Evolutionary conservation across 2,888 invertebrate genomes (phyloP), one percentile per base, ranked within the genome.

Genomic region (Drosophila emarginata): DNA sequence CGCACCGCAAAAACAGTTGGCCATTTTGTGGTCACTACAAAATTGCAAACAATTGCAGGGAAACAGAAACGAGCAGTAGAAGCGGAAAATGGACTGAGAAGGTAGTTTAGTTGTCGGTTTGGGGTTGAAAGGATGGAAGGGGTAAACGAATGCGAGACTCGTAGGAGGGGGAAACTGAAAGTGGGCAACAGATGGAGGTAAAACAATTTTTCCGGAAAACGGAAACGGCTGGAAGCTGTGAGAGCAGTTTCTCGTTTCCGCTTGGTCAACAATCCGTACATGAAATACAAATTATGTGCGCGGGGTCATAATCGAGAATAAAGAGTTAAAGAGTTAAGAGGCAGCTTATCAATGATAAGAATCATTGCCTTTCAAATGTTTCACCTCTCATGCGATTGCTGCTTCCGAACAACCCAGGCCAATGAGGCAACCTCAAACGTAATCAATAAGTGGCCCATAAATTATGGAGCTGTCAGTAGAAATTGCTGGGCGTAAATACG

Each of bases 361-460:
- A 53, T 54, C 54, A 36, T 53, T 53, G 26, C 28, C 28, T 52
- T 23, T 54, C 32, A 54, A 54, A 54, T 14, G 18, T 21, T 45
- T 45, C 45, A 45, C 45, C 18, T 45, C 14, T 45, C 58, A 21
- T 26, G 14, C 40, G 18, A 51, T 51, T 51, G 51, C 45, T 23
- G 23, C 14, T 23, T 28, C 23, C 23, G 18, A 18, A 45, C 45
- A 21, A 45, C 4, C 45, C 45, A 2, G 45, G 45, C 18, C 45
- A 18, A 45, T 11, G 45, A 18, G 45, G 45, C 45, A 45, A 45
- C 45, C 45, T 18, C 45, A 45, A 45, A 45, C 60, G 60, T 77
- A 84, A 84, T 84, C 84, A 83, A 84, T 88, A 88, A 87, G 80
- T 78, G 87, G 75, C 70, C 68, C 80, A 85, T 85, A 85, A 85